These are phyloP conservation scores for Anoplolepis gracilipes DNA, from an alignment of 1,140 invertebrate species.

Conservation along the genomic window DNA sequence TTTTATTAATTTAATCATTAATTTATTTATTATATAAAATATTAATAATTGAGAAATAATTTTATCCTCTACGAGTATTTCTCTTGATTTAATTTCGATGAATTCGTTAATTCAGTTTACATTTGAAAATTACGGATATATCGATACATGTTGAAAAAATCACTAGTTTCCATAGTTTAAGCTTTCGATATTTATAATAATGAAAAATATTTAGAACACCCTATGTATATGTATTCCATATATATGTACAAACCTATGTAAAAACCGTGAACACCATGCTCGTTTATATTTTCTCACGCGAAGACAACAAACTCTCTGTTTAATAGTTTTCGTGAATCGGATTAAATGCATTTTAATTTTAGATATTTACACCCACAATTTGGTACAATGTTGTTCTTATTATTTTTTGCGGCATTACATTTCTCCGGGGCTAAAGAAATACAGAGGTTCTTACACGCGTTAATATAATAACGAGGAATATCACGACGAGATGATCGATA, in stretches of 20 bases:
- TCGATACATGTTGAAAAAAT: background rate
- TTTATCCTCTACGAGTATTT: too few relatives aligned
- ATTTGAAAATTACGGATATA: background rate
- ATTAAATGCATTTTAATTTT: slow-evolving; percentile 49
- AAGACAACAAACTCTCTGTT: background rate
- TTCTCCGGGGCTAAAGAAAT: background rate
- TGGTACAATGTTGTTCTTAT: background rate
- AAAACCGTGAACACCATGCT: background rate
- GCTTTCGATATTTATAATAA: too few relatives aligned
- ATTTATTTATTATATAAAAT: too few relatives aligned
- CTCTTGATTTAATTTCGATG: too few relatives aligned
- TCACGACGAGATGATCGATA: slow-evolving; percentile 54
- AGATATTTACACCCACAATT: background rate
- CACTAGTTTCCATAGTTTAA: background rate
- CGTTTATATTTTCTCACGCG: slow-evolving; percentile 6
- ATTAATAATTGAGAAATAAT: too few relatives aligned
- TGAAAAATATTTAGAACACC: background rate
- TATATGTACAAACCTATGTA: background rate
- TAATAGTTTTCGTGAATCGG: slow-evolving; percentile 33
- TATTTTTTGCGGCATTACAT: background rate
- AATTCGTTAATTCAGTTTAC: too few relatives aligned
- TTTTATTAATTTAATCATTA: too few relatives aligned
- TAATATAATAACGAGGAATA: slow-evolving; percentile 22
- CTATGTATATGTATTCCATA: background rate
- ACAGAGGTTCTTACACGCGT: background rate